Percentiles rank a stretch among this genome's conserved stretches.
These are phyloP conservation scores for Protaetia brevitarsis DNA, from an alignment of 1,140 invertebrate species.

Conservation along the genomic window DNA sequence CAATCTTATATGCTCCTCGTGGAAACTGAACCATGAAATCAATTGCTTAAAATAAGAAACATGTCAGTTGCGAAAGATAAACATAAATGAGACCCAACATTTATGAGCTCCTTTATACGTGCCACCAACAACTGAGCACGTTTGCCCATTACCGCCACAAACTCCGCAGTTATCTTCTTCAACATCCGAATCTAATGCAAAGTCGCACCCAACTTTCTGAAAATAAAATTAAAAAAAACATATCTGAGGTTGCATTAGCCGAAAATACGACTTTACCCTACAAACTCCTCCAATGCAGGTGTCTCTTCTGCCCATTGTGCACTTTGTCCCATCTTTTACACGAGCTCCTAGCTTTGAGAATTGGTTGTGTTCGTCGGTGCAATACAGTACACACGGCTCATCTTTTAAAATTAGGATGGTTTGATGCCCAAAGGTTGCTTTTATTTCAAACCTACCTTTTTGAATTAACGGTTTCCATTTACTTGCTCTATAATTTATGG, in stretches of 20 bases:
- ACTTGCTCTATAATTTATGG: slow-evolving; percentile 44
- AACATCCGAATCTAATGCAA: slow-evolving; percentile 60
- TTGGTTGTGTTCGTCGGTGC: slow-evolving; percentile 52
- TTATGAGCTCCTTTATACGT: slow-evolving; percentile 45
- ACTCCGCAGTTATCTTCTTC: slow-evolving; percentile 67
- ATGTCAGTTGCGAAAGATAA: too few relatives aligned
- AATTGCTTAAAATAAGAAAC: background rate
- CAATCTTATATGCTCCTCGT: slow-evolving; percentile 48
- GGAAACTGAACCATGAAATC: slow-evolving; percentile 31
- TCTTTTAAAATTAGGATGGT: slow-evolving; percentile 40
- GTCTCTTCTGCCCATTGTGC: slow-evolving; percentile 56
- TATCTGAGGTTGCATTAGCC: too few relatives aligned
- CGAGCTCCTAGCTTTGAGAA: slow-evolving; percentile 47
- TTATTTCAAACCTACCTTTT: slow-evolving; percentile 37
- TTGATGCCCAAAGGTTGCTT: background rate
- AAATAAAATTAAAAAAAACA: slow-evolving; percentile 24
- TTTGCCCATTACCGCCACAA: slow-evolving; percentile 66
- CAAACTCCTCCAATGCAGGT: slow-evolving; percentile 59
- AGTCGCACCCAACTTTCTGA: slow-evolving; percentile 67
- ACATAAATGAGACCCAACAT: too few relatives aligned
- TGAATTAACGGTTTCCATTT: slow-evolving; percentile 55
- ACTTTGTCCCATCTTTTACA: slow-evolving; percentile 58
- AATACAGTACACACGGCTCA: slow-evolving; percentile 56
- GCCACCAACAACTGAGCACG: slow-evolving; percentile 53
- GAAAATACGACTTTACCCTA: too few relatives aligned